A percentile compares a stretch with the other conserved stretches of the same genome.
Evolutionary conservation across 2,797 vertebrate species (phyloP).

Genomic region (Gallinago stenura): DNA sequence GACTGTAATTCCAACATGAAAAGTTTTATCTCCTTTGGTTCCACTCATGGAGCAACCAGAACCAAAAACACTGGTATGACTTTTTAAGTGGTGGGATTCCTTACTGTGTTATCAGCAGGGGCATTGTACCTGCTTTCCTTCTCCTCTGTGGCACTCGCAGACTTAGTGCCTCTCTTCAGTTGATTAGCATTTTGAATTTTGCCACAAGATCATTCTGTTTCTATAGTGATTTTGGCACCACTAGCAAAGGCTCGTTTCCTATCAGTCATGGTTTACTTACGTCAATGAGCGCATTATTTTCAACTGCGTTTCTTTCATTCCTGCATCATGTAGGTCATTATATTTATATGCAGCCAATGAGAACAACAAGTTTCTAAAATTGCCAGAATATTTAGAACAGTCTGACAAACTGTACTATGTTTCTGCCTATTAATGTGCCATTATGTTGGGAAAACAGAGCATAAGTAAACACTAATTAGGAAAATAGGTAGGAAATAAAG

Average conservation of each 20-base stretch:
- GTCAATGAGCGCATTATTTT: conserved; percentile 14
- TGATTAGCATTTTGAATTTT: conserved; percentile 53
- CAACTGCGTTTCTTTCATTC: conserved; percentile 34
- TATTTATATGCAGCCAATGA: conserved; percentile 39
- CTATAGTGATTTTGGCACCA: conserved; percentile 50
- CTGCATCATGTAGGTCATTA: conserved; percentile 35
- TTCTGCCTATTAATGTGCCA: background rate
- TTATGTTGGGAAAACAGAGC: conserved; percentile 20
- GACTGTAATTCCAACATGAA: background rate
- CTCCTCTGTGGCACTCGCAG: background rate
- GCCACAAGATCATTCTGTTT: conserved; percentile 46
- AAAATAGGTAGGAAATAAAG: background rate
- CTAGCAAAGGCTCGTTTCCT: conserved; percentile 21
- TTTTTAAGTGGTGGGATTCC: background rate
- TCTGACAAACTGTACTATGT: conserved; percentile 1
- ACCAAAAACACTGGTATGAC: background rate
- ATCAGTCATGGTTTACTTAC: conserved; percentile 37
- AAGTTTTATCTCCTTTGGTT: background rate
- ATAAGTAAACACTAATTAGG: conserved; percentile 37
- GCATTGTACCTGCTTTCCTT: background rate
- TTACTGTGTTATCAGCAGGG: background rate
- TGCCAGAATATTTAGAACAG: conserved; percentile 32
- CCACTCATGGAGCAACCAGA: background rate
- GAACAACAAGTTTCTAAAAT: conserved; percentile 32
- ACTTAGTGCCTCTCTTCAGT: background rate